Evolutionary conservation across 2,113 vertebrate genomes (phyloP).

Genomic region (Sula dactylatra): DNA sequence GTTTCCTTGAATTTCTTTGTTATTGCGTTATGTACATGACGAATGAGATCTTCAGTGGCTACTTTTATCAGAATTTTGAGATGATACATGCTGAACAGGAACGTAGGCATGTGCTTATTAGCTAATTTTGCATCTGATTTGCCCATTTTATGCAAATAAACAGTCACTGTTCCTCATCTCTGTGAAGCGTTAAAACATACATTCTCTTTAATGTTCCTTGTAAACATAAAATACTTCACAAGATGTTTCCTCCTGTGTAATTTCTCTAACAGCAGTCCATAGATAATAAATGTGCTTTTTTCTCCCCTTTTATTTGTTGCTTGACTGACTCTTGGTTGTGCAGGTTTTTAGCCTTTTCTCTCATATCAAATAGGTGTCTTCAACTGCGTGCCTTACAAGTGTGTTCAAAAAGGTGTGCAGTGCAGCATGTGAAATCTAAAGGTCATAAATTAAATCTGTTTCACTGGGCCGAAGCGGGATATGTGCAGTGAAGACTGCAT

Average conservation of each 20-base stretch:
- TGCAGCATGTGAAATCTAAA: not conserved
- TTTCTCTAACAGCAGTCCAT: not conserved
- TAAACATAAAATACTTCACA: not conserved
- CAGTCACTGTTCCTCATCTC: not conserved
- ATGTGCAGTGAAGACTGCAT: rapidly evolving
- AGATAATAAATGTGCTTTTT: not conserved
- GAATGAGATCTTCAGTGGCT: not conserved
- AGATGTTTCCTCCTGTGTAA: not conserved
- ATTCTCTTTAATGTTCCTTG: not conserved
- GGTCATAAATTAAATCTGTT: not conserved
- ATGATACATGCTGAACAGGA: not conserved
- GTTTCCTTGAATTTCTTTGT: not conserved
- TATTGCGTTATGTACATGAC: not conserved
- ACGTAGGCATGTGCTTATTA: not conserved
- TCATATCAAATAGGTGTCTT: not conserved
- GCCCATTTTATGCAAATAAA: not conserved
- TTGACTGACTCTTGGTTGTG: not conserved
- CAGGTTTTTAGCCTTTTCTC: not conserved
- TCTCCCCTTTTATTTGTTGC: not conserved
- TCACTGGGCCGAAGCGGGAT: not conserved
- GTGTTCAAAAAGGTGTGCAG: not conserved
- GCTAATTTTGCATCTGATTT: not conserved
- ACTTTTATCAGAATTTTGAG: not conserved
- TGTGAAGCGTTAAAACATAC: not conserved
- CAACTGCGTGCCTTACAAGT: not conserved